phyloP scores from a whole-genome alignment of 2,797 vertebrate species.

The Fistularia commersonii region DNA sequence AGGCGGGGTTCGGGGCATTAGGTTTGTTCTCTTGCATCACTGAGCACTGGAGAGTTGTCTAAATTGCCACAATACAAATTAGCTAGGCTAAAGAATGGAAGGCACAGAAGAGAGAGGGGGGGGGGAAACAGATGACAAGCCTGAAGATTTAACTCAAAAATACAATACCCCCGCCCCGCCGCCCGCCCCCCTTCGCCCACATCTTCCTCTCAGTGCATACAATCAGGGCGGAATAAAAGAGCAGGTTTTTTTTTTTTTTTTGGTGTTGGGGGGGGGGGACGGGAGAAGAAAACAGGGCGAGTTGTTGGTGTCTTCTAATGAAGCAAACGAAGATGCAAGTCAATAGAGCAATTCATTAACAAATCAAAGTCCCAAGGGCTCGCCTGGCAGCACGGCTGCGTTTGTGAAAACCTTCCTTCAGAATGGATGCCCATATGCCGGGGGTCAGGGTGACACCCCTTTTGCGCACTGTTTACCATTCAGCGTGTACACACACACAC shows the following conservation, averaged over 20 bases:
- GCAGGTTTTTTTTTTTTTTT: no score
- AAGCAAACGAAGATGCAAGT: conserved; percentile 94
- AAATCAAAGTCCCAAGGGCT: conserved; percentile 94
- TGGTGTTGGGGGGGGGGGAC: not conserved
- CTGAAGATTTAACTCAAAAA: conserved; percentile 83
- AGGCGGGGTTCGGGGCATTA: conserved; percentile 68
- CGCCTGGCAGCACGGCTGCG: conserved; percentile 80
- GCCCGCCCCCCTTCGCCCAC: conserved; percentile 36
- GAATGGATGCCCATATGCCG: conserved; percentile 94
- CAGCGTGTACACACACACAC: no score
- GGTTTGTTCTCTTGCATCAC: conserved; percentile 79
- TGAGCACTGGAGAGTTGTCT: conserved; percentile 83
- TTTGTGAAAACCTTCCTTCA: conserved; percentile 88
- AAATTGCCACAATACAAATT: conserved; percentile 92
- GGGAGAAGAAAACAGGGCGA: conserved; percentile 72
- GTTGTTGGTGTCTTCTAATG: conserved; percentile 93
- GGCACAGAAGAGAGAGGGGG: conserved; percentile 45
- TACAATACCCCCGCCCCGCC: conserved; percentile 74
- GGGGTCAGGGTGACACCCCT: conserved; percentile 90
- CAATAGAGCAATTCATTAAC: conserved; percentile 99
- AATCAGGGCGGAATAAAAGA: conserved; percentile 55
- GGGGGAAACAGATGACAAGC: conserved; percentile 81
- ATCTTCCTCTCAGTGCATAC: conserved; percentile 51
- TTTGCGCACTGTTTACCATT: conserved; percentile 90
- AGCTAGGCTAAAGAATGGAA: conserved; percentile 70